Conservation (phyloP, 2,888 invertebrate genomes). For the Geophilus truncorum region DNA sequence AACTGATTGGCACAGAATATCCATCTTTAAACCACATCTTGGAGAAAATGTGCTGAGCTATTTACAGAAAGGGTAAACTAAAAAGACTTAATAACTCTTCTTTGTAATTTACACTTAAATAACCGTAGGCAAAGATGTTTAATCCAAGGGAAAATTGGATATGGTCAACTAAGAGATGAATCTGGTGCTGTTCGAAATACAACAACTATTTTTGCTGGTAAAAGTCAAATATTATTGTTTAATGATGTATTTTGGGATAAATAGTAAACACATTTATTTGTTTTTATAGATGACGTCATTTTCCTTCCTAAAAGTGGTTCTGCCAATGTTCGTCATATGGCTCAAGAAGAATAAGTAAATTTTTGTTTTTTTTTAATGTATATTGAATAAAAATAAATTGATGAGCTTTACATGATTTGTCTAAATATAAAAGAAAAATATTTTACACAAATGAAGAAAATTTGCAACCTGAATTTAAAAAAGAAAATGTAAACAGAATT, state of each 20-base stretch:
- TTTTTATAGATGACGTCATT: not conserved
- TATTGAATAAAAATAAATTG: slow-evolving; percentile 12
- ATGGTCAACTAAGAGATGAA: not conserved
- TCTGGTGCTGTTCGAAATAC: not conserved
- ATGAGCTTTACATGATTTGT: slow-evolving; percentile 14
- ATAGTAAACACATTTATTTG: not conserved
- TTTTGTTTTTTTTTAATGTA: not conserved
- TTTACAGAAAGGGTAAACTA: slow-evolving; percentile 65
- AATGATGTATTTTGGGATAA: too few species aligned
- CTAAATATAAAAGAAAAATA: slow-evolving; percentile 8
- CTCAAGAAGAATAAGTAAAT: not conserved
- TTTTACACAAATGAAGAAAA: not conserved
- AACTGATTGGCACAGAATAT: slow-evolving; percentile 86
- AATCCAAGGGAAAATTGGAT: not conserved
- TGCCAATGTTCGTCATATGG: not conserved
- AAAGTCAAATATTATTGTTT: not conserved
- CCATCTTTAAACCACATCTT: slow-evolving; percentile 77
- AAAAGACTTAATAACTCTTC: not conserved
- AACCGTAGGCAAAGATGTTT: not conserved
- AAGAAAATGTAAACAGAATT: not conserved
- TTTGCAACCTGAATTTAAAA: not conserved
- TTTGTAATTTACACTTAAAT: not conserved
- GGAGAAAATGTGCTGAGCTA: slow-evolving; percentile 72
- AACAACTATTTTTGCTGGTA: not conserved
- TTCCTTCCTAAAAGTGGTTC: not conserved